Percentiles rank a stretch among this genome's conserved stretches.
Conservation (phyloP, 2,113 vertebrate genomes). For the Chrysochloris asiatica region DNA sequence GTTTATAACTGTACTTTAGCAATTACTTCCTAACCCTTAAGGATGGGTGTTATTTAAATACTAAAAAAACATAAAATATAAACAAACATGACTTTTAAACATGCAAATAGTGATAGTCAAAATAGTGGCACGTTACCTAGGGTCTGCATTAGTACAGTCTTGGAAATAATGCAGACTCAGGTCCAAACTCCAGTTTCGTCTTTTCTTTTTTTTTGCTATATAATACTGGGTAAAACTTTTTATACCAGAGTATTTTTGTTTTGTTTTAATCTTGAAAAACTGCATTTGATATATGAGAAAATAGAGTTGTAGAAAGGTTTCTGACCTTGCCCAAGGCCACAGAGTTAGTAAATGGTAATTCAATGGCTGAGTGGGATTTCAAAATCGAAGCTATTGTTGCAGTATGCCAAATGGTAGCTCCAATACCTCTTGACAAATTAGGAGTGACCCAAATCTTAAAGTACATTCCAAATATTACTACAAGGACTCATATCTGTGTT, state of each 20-base stretch:
- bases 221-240: background rate
- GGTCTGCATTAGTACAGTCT: background rate
- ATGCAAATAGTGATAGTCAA: background rate
- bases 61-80: background rate
- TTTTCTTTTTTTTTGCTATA: background rate
- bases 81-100: background rate
- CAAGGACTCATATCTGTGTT: background rate
- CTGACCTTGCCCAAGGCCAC: background rate
- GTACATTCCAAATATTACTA: background rate
- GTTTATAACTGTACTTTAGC: background rate
- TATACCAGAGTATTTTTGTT: background rate
- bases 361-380: background rate
- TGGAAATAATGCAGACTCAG: background rate
- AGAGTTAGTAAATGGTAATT: background rate
- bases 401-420: background rate
- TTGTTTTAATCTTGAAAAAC: background rate
- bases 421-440: background rate
- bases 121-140: background rate
- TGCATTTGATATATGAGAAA: background rate
- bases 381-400: background rate
- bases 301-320: background rate
- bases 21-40: background rate
- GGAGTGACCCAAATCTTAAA: background rate
- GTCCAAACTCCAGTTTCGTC: background rate
- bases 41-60: background rate